Conservation (phyloP, 2,888 invertebrate genomes). For the Drosophila putrida region DNA sequence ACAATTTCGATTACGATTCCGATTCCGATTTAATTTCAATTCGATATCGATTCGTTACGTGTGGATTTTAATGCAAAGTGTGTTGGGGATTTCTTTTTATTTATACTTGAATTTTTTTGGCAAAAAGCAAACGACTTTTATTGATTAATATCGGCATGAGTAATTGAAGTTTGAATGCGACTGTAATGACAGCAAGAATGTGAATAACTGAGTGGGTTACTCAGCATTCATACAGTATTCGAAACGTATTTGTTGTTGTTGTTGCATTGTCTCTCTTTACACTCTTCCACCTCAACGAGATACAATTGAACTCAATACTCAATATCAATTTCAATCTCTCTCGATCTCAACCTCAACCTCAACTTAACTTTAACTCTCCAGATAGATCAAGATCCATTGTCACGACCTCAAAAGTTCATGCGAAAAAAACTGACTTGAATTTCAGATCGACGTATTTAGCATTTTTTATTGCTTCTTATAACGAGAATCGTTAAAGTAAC, state of each 20-base stretch:
- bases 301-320: conserved; percentile 15
- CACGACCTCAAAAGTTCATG: conserved; percentile 70
- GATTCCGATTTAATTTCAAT: conserved; percentile 49
- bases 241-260: not conserved
- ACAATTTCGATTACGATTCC: conserved; percentile 28
- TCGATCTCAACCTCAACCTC: conserved; percentile 18
- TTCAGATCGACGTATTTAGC: conserved; percentile 24
- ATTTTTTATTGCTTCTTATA: conserved; percentile 22
- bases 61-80: conserved; percentile 57
- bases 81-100: conserved; percentile 31
- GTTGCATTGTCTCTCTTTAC: not conserved
- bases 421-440: conserved; percentile 42
- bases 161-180: conserved; percentile 67
- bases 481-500: conserved; percentile 18
- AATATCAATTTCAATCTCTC: conserved; percentile 46
- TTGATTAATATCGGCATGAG: conserved; percentile 69
- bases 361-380: conserved; percentile 19
- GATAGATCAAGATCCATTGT: conserved; percentile 67
- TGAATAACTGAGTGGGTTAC: conserved; percentile 56
- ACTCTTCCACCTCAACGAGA: conserved; percentile 9
- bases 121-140: conserved; percentile 52
- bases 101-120: conserved; percentile 24
- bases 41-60: conserved; percentile 52
- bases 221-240: conserved; percentile 47
- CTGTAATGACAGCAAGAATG: conserved; percentile 64